These are phyloP conservation scores for Menidia beryllina DNA, from an alignment of 2,113 vertebrate species.

Conservation along the genomic window DNA sequence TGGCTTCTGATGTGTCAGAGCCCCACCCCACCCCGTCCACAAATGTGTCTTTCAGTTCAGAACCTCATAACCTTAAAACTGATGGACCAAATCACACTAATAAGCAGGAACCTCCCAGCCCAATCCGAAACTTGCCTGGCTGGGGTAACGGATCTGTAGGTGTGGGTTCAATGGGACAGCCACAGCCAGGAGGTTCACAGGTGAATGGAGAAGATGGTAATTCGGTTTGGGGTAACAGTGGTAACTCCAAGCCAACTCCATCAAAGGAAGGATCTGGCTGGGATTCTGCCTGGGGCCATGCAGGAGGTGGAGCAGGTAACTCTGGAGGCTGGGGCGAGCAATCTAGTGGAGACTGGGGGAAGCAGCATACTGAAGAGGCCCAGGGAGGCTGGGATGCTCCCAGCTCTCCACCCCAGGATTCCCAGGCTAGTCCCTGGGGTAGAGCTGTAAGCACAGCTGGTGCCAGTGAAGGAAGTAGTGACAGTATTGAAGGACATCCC, in stretches of 20 bases:
- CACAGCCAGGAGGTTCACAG: slow-evolving; percentile 80
- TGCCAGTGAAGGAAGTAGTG: slow-evolving; percentile 90
- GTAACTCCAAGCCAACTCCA: slow-evolving; percentile 81
- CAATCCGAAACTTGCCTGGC: slow-evolving; percentile 89
- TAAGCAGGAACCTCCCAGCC: slow-evolving; percentile 83
- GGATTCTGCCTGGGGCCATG: slow-evolving; percentile 89
- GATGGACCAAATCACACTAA: slow-evolving; percentile 98
- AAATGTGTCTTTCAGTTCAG: slow-evolving; percentile 98
- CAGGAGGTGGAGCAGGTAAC: slow-evolving; percentile 80
- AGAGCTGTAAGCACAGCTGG: slow-evolving; percentile 85
- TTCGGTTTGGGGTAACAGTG: slow-evolving; percentile 91
- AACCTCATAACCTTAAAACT: slow-evolving; percentile 99
- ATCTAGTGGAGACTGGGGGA: slow-evolving; percentile 85
- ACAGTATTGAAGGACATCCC: slow-evolving; percentile 85
- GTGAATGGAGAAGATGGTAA: slow-evolving; percentile 85
- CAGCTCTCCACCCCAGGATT: slow-evolving; percentile 78
- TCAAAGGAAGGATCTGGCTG: slow-evolving; percentile 82
- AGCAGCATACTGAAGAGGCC: slow-evolving; percentile 80
- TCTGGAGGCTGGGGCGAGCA: slow-evolving; percentile 83
- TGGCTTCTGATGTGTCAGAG: slow-evolving; percentile 91
- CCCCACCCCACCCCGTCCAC: slow-evolving; percentile 91
- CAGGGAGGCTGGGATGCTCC: slow-evolving; percentile 87
- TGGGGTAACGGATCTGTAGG: slow-evolving; percentile 90
- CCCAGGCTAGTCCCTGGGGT: slow-evolving; percentile 86
- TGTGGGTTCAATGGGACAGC: slow-evolving; percentile 88